These are phyloP conservation scores for Acleris sparsana DNA, from an alignment of 2,888 invertebrate species.

Conservation along the genomic window DNA sequence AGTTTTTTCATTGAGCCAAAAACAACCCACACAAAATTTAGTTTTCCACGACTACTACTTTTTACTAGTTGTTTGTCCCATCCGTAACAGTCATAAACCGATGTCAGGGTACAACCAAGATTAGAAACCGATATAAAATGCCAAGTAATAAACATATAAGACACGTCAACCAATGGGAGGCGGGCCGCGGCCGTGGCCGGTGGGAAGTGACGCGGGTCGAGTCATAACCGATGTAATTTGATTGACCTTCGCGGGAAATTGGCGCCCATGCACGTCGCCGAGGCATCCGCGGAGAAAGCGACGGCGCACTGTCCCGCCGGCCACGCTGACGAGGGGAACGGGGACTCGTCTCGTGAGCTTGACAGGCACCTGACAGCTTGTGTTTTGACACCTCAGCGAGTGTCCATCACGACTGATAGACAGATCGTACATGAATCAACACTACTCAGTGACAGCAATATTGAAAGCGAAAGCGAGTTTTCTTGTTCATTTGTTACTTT, in stretches of 20 bases:
- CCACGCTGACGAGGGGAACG: background rate
- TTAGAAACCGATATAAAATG: slow-evolving; percentile 8
- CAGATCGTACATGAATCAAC: no score
- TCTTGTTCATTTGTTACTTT: no score
- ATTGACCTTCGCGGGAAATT: slow-evolving; percentile 18
- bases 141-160: slow-evolving; percentile 20
- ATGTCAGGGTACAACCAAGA: slow-evolving; percentile 20
- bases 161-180: slow-evolving; percentile 6
- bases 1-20: no score
- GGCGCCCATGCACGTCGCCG: background rate
- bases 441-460: no score
- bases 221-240: slow-evolving; percentile 23
- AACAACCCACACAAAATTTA: no score
- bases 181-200: background rate
- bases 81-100: slow-evolving; percentile 17
- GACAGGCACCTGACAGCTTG: slow-evolving; percentile 3
- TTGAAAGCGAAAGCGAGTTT: no score
- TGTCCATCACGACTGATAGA: background rate
- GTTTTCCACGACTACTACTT: slow-evolving; percentile 3
- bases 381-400: background rate
- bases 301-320: slow-evolving; percentile 1
- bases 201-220: slow-evolving; percentile 21
- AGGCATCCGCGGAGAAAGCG: slow-evolving; percentile 11
- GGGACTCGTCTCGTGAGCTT: background rate
- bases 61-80: slow-evolving; percentile 18